phyloP scores from a whole-genome alignment of 2,113 vertebrate genomes.

The Macrotis lagotis region DNA sequence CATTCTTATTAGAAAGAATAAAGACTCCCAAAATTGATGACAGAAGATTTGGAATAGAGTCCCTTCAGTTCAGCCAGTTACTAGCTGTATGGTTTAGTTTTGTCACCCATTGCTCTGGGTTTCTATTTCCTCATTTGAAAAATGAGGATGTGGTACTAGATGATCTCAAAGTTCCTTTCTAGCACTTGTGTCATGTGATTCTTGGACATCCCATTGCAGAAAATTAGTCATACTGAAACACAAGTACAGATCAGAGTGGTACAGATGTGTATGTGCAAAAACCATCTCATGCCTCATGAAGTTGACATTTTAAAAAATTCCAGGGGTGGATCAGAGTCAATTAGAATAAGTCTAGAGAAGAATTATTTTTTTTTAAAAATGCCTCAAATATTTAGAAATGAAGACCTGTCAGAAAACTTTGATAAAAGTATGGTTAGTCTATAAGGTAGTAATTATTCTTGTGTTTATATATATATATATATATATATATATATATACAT shows the following conservation, averaged over 20 bases:
- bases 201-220: not conserved
- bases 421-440: not conserved
- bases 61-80: not conserved
- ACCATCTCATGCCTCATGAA: not conserved
- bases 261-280: not conserved
- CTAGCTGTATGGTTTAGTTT: not conserved
- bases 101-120: not conserved
- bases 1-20: not conserved
- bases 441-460: not conserved
- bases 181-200: not conserved
- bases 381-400: not conserved
- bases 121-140: not conserved
- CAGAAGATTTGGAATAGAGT: not conserved
- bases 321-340: not conserved
- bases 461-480: no score
- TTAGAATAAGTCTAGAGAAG: not conserved
- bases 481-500: not conserved
- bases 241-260: not conserved
- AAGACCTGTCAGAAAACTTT: not conserved
- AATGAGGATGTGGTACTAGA: not conserved
- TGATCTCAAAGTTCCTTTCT: not conserved
- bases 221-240: not conserved
- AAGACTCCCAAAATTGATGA: not conserved
- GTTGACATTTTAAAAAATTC: not conserved
- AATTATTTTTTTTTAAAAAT: not conserved